These are phyloP conservation scores for Atethmia centrago DNA, from an alignment of 2,888 invertebrate species.

Conservation along the genomic window DNA sequence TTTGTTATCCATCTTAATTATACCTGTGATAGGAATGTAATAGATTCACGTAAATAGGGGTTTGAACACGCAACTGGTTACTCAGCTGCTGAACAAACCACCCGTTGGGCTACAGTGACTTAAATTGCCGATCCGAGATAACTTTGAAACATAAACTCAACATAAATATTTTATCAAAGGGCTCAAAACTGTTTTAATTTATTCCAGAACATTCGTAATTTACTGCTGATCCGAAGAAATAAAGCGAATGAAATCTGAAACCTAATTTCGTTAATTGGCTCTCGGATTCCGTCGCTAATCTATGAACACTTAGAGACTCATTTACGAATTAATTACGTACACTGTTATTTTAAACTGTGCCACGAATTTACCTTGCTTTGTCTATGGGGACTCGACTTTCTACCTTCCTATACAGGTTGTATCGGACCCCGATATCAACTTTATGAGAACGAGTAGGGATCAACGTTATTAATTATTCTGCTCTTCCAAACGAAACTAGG, in stretches of 20 bases:
- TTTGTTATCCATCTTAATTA: not conserved
- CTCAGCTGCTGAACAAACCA: not conserved
- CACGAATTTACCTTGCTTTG: constrained; percentile 6
- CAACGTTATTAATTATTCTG: too few species aligned
- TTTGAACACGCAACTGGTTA: not conserved
- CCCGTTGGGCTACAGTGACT: not conserved
- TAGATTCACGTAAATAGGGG: not conserved
- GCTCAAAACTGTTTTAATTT: constrained; percentile 34
- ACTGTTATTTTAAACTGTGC: constrained; percentile 46
- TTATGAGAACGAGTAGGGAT: too few species aligned
- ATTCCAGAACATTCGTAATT: constrained; percentile 39
- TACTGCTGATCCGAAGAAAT: constrained; percentile 50
- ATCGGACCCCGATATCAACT: not conserved
- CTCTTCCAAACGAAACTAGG: too few species aligned
- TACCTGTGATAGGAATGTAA: too few species aligned
- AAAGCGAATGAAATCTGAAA: constrained; percentile 60
- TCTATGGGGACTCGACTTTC: not conserved
- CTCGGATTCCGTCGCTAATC: constrained; percentile 58
- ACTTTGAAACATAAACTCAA: not conserved
- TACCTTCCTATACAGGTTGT: not conserved
- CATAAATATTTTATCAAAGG: constrained; percentile 4
- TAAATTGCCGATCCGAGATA: not conserved
- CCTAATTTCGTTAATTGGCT: constrained; percentile 60
- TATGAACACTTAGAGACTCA: constrained; percentile 56
- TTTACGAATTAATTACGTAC: constrained; percentile 51